Conservation (phyloP, 2,113 vertebrate genomes). For the Nesogale talazaci region DNA sequence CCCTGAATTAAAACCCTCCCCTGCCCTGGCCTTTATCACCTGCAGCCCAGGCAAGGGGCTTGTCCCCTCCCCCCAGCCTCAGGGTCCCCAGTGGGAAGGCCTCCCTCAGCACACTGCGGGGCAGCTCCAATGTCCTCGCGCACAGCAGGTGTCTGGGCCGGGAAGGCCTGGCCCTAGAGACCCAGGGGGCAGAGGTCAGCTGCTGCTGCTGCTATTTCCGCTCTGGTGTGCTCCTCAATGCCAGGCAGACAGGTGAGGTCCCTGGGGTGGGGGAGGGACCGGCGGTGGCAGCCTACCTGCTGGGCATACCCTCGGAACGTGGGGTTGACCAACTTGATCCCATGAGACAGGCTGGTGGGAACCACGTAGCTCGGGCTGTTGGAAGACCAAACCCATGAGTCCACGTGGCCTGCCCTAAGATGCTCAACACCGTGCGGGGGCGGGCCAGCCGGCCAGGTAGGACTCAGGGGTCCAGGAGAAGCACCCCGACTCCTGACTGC, state of each 20-base stretch:
- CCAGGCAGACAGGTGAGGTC: neutral
- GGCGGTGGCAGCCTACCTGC: conserved; percentile 89
- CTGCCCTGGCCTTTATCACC: rapidly evolving
- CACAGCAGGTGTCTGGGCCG: neutral
- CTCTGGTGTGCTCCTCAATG: neutral
- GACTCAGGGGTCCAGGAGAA: neutral
- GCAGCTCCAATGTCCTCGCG: neutral
- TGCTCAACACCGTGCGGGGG: rapidly evolving
- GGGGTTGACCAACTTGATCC: conserved; percentile 98
- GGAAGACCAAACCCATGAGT: conserved; percentile 54
- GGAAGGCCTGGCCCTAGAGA: neutral
- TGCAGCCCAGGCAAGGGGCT: rapidly evolving
- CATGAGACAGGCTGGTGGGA: conserved; percentile 96
- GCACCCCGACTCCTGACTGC: neutral
- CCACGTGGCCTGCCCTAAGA: neutral
- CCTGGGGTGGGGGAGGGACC: too few species aligned
- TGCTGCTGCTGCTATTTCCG: neutral
- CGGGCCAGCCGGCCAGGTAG: too few species aligned
- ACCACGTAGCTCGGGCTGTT: conserved; percentile 97
- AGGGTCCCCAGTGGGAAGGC: neutral
- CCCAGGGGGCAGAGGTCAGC: rapidly evolving
- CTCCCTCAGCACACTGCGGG: neutral
- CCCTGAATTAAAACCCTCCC: neutral
- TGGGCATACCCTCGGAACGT: conserved; percentile 99
- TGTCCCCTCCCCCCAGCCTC: rapidly evolving